These are phyloP conservation scores for Irena cyanogastra DNA, from an alignment of 2,113 vertebrate genomes.

Conservation along the genomic window DNA sequence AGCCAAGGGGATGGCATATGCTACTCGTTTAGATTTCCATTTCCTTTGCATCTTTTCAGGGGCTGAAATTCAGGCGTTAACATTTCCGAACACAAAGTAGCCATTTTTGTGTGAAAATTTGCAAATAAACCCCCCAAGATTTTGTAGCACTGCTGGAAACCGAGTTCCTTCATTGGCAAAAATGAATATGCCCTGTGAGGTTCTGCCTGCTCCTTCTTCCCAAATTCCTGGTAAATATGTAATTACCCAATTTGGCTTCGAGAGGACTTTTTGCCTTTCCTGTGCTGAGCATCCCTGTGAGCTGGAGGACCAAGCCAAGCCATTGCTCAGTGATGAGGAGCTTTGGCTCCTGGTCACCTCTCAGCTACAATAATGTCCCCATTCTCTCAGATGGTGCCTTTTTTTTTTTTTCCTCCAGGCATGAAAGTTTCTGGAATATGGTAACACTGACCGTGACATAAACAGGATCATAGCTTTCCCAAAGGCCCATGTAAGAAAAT, in stretches of 20 bases:
- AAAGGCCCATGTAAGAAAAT: background rate
- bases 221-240: background rate
- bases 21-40: constrained; percentile 43
- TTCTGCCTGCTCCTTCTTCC: background rate
- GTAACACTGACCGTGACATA: background rate
- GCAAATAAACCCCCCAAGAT: background rate
- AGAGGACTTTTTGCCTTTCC: background rate
- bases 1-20: constrained; percentile 30
- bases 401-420: background rate
- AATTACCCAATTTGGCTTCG: background rate
- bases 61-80: background rate
- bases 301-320: background rate
- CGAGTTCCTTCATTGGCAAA: background rate
- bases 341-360: background rate
- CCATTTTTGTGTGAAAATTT: constrained; percentile 19
- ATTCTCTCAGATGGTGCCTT: background rate
- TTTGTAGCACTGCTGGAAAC: background rate
- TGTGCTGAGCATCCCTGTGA: background rate
- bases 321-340: background rate
- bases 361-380: background rate
- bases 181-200: background rate
- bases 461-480: background rate
- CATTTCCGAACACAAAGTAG: constrained; percentile 4
- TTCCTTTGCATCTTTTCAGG: constrained; percentile 57
- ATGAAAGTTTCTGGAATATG: background rate